These are phyloP conservation scores for Saturnia pavonia DNA, from an alignment of 2,888 invertebrate genomes.

Conservation along the genomic window DNA sequence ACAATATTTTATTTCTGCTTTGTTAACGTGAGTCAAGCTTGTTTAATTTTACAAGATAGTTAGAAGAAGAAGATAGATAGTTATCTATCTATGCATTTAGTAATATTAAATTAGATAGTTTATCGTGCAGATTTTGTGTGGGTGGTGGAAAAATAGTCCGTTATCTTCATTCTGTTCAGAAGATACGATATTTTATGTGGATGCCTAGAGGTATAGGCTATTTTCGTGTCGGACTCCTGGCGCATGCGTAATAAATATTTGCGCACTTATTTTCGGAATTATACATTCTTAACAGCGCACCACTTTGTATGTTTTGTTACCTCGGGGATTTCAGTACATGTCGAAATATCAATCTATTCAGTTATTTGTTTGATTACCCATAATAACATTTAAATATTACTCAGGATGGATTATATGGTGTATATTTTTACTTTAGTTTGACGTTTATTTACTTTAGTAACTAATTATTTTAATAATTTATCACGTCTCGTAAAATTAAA, in stretches of 20 bases:
- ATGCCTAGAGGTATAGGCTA: conserved; percentile 62
- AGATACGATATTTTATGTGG: conserved; percentile 62
- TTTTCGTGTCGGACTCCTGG: conserved; percentile 62
- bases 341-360: neutral
- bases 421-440: neutral
- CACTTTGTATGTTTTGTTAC: conserved; percentile 1
- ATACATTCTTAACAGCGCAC: conserved; percentile 21
- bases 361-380: neutral
- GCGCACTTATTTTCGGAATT: conserved; percentile 60
- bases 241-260: conserved; percentile 64
- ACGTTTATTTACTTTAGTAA: too few species aligned
- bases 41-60: neutral
- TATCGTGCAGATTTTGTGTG: conserved; percentile 52
- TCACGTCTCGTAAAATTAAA: too few species aligned
- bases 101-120: conserved; percentile 42
- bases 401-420: neutral
- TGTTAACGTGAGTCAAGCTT: neutral
- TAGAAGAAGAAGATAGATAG: too few species aligned
- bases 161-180: conserved; percentile 55
- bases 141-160: conserved; percentile 60
- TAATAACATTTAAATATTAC: neutral
- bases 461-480: too few species aligned
- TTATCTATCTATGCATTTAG: conserved; percentile 35
- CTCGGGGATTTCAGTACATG: neutral
- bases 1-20: neutral